phyloP scores from a whole-genome alignment of 2,113 vertebrate species.

The Datnioides undecimradiatus region DNA sequence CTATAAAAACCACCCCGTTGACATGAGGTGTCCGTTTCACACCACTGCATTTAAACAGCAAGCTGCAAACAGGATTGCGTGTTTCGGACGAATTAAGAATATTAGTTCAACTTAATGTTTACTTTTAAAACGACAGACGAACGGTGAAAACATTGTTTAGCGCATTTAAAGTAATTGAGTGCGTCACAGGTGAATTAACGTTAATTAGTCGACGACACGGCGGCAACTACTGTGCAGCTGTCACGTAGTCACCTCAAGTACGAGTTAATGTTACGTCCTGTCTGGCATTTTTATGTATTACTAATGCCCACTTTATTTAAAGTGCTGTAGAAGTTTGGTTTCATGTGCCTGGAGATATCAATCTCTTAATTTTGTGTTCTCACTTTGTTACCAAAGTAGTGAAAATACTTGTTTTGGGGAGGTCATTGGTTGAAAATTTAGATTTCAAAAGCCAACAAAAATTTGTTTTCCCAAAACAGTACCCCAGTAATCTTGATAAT shows the following conservation, averaged over 20 bases:
- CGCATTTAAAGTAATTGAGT: neutral
- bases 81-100: accelerated
- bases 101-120: neutral
- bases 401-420: neutral
- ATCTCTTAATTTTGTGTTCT: neutral
- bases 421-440: neutral
- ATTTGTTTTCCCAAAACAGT: too few species aligned
- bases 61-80: too few species aligned
- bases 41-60: neutral
- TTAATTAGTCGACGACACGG: neutral
- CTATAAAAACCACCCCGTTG: neutral
- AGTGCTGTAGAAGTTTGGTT: neutral
- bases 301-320: neutral
- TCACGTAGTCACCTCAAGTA: neutral
- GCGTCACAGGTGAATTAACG: neutral
- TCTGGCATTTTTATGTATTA: neutral
- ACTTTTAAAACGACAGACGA: neutral
- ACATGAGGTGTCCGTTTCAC: neutral
- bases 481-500: neutral
- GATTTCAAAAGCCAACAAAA: neutral
- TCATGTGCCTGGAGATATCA: neutral
- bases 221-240: neutral
- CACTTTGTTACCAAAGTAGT: neutral
- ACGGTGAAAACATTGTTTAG: neutral
- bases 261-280: neutral